These are phyloP conservation scores for Neopelma chrysocephalum DNA, from an alignment of 2,797 vertebrate genomes.

Conservation along the genomic window DNA sequence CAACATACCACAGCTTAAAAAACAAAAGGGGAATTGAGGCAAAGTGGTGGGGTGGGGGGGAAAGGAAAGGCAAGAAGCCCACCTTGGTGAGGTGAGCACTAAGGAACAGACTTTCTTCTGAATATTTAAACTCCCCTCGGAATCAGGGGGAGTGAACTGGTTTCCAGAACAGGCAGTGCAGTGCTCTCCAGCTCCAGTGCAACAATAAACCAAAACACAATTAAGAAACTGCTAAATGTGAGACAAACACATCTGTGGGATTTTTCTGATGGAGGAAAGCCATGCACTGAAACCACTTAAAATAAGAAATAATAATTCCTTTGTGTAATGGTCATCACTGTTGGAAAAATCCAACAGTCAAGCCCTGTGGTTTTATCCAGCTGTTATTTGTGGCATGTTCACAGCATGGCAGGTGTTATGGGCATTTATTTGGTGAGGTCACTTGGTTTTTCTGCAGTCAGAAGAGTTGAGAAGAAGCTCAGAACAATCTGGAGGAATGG, in stretches of 20 bases:
- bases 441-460: neutral
- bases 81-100: neutral
- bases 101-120: neutral
- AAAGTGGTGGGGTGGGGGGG: no score
- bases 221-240: neutral
- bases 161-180: neutral
- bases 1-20: neutral
- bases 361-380: neutral
- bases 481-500: neutral
- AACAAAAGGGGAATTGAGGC: neutral
- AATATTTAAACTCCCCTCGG: neutral
- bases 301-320: neutral
- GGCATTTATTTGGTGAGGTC: neutral
- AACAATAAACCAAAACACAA: neutral
- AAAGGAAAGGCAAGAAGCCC: neutral
- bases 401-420: neutral
- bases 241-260: neutral
- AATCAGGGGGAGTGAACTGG: neutral
- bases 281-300: neutral
- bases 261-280: neutral
- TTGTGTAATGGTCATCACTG: neutral
- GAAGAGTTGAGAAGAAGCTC: slow-evolving; percentile 6
- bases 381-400: neutral
- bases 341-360: neutral
- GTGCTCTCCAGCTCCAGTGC: neutral